Conservation (phyloP, 2,113 vertebrate genomes). For the Tautogolabrus adspersus region DNA sequence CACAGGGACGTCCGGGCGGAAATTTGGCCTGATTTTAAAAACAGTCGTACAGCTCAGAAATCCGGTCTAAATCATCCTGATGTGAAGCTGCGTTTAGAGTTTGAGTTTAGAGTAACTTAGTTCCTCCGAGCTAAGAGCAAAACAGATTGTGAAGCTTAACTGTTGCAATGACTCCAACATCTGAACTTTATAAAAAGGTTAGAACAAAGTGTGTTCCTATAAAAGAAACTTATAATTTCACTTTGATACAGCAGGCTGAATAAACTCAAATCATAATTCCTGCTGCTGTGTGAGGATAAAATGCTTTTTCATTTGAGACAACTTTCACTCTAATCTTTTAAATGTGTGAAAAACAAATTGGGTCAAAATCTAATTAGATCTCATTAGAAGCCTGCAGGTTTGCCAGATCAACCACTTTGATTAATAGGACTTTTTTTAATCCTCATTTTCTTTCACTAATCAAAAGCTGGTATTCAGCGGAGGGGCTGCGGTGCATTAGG, state of each 20-base stretch:
- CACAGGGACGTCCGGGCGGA: too few species aligned
- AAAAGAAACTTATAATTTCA: not conserved
- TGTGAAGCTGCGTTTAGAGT: too few species aligned
- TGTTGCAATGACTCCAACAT: too few species aligned
- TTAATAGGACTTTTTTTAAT: constrained; percentile 43
- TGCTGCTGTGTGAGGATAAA: constrained; percentile 13
- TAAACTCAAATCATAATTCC: not conserved
- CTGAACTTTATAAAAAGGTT: too few species aligned
- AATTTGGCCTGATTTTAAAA: too few species aligned
- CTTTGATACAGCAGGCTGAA: not conserved
- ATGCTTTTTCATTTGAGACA: constrained; percentile 33
- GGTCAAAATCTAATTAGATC: constrained; percentile 49
- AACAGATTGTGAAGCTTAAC: not conserved
- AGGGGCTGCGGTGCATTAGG: constrained; percentile 45
- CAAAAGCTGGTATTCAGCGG: constrained; percentile 68
- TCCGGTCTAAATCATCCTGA: too few species aligned
- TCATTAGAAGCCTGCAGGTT: constrained; percentile 38
- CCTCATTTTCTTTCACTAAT: constrained; percentile 62
- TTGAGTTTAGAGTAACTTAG: too few species aligned
- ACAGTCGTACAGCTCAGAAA: too few species aligned
- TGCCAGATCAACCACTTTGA: constrained; percentile 58
- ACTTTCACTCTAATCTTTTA: constrained; percentile 51
- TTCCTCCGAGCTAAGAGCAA: not conserved
- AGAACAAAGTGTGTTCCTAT: not conserved
- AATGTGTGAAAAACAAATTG: constrained; percentile 40